phyloP scores from a whole-genome alignment of 2,888 invertebrate species.

The Trichacis sp. region DNA sequence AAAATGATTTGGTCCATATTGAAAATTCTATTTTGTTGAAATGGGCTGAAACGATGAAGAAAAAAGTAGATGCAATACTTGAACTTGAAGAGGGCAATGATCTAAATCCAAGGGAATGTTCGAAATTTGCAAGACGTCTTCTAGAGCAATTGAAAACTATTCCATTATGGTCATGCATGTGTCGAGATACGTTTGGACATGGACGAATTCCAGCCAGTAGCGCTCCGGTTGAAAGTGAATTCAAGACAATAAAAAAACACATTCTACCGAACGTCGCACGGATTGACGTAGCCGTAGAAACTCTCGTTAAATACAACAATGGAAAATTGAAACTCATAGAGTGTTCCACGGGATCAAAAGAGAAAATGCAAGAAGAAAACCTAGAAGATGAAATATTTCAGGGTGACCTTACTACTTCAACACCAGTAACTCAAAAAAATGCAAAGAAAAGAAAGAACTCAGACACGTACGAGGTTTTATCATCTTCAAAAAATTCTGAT shows the following conservation, averaged over 20 bases:
- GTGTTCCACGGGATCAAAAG: not conserved
- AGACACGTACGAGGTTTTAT: too few relatives aligned
- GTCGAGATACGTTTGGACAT: constrained; percentile 14
- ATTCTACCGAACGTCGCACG: not conserved
- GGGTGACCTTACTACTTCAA: too few relatives aligned
- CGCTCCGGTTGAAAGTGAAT: constrained; percentile 25
- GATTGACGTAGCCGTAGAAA: not conserved
- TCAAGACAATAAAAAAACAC: constrained; percentile 24
- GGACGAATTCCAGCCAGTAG: constrained; percentile 29
- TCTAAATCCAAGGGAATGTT: not conserved
- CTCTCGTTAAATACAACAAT: not conserved
- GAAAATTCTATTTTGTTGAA: too few relatives aligned
- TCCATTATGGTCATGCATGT: constrained; percentile 29
- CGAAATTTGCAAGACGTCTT: not conserved
- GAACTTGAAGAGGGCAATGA: not conserved
- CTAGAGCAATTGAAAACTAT: constrained; percentile 16
- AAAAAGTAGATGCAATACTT: not conserved
- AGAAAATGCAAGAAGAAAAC: not conserved
- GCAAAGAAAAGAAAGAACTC: too few relatives aligned
- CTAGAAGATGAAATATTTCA: too few relatives aligned
- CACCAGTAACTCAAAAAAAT: too few relatives aligned
- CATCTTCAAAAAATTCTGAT: too few relatives aligned
- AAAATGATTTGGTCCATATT: too few relatives aligned
- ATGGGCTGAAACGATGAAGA: not conserved
- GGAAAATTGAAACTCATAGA: not conserved